Evolutionary conservation across 2,888 invertebrate species (phyloP), one percentile per base, ranked within the genome.

Genomic region (Lamproptera curius): DNA sequence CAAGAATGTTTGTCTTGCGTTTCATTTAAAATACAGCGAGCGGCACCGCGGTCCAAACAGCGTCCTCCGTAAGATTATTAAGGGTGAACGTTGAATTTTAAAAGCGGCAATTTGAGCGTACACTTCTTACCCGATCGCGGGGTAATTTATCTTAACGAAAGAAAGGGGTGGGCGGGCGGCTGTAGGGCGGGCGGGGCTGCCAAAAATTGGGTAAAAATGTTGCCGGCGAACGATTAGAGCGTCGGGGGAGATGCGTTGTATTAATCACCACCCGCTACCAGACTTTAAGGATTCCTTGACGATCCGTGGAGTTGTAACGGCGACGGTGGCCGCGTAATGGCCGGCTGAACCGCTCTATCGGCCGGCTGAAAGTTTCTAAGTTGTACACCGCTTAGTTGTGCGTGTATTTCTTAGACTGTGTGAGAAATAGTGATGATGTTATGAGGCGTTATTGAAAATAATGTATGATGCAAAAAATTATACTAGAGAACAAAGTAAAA

Each of bases 171-270:
- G 84, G 75, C 65, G 51, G 63, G 60, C 51, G 62, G 64, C 51
- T 56, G 60, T 66, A 65, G 69, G 68, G 59, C 54, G 45, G 61
- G 65, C 63, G 67, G 66, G 66, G 58, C 62, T 61, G 79, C 82
- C 85, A 86, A 87, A 87, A 87, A 87, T 87, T 86, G 87, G 84
- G 86, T 86, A 87, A 87, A 87, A 87, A 87, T 87, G 87, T 86
- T 86, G 82, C 86, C 84, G 83, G 84, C 84, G 65, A 85, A 73
- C 87, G 86, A 86, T 86, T 87, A 87, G 87, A 86, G 82, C 81
- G 80, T 83, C 70, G 80, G 73, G 85, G 86, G 86, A 81, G 87
- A 86, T 86, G 83, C 87, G 87, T 86, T 80, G 83, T 86, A 87
- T 86, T 87, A 87, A 87, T 87, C 87, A 87, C 87, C 86, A 77